Evolutionary conservation across 2,113 vertebrate species (phyloP).

Genomic region (Pseudorasbora parva): DNA sequence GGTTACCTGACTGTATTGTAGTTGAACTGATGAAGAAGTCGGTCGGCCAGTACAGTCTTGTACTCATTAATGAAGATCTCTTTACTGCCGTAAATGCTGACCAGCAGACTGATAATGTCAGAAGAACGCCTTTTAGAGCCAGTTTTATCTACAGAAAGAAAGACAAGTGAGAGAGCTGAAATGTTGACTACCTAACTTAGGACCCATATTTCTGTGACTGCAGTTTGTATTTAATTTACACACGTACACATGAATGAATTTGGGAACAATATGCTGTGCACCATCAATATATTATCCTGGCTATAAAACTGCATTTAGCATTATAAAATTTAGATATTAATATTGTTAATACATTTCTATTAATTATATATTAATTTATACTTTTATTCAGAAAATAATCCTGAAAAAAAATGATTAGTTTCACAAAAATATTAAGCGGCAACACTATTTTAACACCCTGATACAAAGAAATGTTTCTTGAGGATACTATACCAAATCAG

Average conservation of each 20-base stretch:
- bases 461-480: too few relatives aligned
- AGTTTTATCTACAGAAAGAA: slow-evolving; percentile 81
- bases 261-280: background rate
- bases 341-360: background rate
- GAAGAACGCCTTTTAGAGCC: slow-evolving; percentile 92
- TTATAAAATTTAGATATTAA: background rate
- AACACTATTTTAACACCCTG: too few relatives aligned
- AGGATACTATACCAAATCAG: too few relatives aligned
- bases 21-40: slow-evolving; percentile 93
- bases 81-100: slow-evolving; percentile 98
- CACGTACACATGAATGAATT: background rate
- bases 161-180: background rate
- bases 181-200: background rate
- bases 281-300: background rate
- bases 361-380: background rate
- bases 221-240: background rate
- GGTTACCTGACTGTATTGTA: slow-evolving; percentile 91
- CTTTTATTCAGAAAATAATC: background rate
- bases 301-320: background rate
- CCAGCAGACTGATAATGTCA: slow-evolving; percentile 96
- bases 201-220: background rate
- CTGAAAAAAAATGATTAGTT: background rate
- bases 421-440: background rate
- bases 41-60: slow-evolving; percentile 89
- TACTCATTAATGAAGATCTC: slow-evolving; percentile 98